Evolutionary conservation across 2,888 invertebrate genomes (phyloP).

Genomic region (Dicycla oo): DNA sequence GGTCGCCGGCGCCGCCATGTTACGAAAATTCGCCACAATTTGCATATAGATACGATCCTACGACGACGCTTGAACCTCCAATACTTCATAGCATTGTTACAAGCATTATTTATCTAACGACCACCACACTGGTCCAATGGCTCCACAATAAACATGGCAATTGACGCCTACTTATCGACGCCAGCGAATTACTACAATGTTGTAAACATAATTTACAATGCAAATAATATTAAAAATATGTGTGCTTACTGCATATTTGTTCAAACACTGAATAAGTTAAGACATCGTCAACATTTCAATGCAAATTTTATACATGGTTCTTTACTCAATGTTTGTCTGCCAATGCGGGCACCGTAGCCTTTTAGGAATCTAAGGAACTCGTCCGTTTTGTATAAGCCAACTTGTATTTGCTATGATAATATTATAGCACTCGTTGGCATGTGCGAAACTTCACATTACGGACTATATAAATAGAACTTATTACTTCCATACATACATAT

Average conservation of each 20-base stretch:
- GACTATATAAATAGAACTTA: slow-evolving; percentile 37
- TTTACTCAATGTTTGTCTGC: slow-evolving; percentile 64
- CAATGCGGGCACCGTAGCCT: slow-evolving; percentile 53
- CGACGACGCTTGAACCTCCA: slow-evolving; percentile 64
- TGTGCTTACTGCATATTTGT: slow-evolving; percentile 60
- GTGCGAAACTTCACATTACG: slow-evolving; percentile 60
- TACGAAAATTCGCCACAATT: slow-evolving; percentile 88
- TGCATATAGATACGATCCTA: slow-evolving; percentile 85
- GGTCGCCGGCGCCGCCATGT: slow-evolving; percentile 81
- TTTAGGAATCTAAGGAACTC: slow-evolving; percentile 58
- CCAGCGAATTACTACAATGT: slow-evolving; percentile 69
- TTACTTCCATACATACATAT: slow-evolving; percentile 27
- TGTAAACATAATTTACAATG: slow-evolving; percentile 69
- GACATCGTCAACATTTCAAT: slow-evolving; percentile 67
- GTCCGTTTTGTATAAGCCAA: slow-evolving; percentile 54
- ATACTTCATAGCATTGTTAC: slow-evolving; percentile 78
- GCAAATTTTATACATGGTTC: slow-evolving; percentile 68
- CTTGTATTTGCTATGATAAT: slow-evolving; percentile 52
- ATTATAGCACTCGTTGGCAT: slow-evolving; percentile 49
- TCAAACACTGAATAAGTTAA: slow-evolving; percentile 63
- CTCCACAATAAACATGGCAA: slow-evolving; percentile 67
- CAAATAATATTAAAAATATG: slow-evolving; percentile 68
- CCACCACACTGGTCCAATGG: slow-evolving; percentile 66
- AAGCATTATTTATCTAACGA: slow-evolving; percentile 81
- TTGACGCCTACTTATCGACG: slow-evolving; percentile 72